phyloP scores from a whole-genome alignment of 2,888 invertebrate species.

The Cantharis rufa region DNA sequence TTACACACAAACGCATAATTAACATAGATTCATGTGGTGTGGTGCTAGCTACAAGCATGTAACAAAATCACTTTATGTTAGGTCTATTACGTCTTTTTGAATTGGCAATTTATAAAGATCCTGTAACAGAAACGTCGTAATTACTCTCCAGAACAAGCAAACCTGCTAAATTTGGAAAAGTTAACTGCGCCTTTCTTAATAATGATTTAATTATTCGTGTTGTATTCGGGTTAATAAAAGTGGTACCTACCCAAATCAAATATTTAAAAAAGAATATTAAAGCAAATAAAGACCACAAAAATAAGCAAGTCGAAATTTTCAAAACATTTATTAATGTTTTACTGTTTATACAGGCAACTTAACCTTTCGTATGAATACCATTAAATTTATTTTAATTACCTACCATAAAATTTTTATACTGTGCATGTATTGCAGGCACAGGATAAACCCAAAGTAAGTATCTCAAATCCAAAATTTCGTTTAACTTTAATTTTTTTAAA shows the following conservation, averaged over 20 bases:
- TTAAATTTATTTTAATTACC: not conserved
- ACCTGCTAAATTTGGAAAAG: not conserved
- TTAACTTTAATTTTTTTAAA: no score
- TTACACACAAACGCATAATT: not conserved
- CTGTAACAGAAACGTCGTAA: constrained; percentile 16
- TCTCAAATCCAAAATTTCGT: no score
- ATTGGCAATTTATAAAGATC: constrained; percentile 28
- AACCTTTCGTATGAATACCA: not conserved
- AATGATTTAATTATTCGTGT: not conserved
- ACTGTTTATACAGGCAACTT: not conserved
- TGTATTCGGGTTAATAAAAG: not conserved
- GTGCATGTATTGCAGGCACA: not conserved
- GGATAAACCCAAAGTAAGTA: not conserved
- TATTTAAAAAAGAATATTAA: not conserved
- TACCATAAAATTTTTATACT: not conserved
- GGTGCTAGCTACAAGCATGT: not conserved
- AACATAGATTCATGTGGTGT: not conserved
- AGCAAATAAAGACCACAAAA: not conserved
- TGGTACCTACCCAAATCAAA: not conserved
- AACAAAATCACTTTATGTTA: constrained; percentile 26
- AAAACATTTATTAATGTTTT: not conserved
- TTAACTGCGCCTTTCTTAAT: not conserved
- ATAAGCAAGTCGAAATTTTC: not conserved
- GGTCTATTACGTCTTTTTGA: constrained; percentile 29
- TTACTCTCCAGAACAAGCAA: not conserved